Evolutionary conservation across 2,888 invertebrate genomes (phyloP).

Genomic region (Dryococelus australis): DNA sequence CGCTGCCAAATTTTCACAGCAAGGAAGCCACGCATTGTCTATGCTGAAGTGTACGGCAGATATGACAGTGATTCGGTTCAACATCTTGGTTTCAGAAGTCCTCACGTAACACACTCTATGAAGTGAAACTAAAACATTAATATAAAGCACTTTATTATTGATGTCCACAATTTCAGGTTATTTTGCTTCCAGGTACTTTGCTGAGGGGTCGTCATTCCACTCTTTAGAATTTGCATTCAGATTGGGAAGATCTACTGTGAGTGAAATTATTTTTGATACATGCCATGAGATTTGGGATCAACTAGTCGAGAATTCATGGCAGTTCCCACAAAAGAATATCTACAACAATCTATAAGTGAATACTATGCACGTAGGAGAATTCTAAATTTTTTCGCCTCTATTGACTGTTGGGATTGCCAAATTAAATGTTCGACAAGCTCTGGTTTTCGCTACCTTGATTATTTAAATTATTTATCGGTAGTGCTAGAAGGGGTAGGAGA

Average conservation of each 20-base stretch:
- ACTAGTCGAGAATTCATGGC: background rate
- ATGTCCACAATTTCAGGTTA: background rate
- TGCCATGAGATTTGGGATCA: background rate
- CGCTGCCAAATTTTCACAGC: no score
- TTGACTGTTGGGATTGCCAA: constrained; percentile 9
- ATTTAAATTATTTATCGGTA: background rate
- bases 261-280: background rate
- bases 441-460: background rate
- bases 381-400: background rate
- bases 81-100: no score
- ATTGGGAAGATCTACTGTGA: background rate
- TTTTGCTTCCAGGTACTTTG: background rate
- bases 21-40: no score
- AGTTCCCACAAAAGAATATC: background rate
- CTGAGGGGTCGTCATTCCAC: background rate
- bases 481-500: background rate
- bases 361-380: background rate
- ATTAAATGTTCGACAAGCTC: background rate
- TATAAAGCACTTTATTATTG: background rate
- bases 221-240: constrained; percentile 12
- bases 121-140: no score
- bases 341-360: background rate
- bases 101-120: no score
- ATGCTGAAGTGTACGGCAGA: no score
- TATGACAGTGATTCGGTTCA: no score